Evolutionary conservation across 2,113 vertebrate genomes (phyloP).

Genomic region (Platichthys flesus): DNA sequence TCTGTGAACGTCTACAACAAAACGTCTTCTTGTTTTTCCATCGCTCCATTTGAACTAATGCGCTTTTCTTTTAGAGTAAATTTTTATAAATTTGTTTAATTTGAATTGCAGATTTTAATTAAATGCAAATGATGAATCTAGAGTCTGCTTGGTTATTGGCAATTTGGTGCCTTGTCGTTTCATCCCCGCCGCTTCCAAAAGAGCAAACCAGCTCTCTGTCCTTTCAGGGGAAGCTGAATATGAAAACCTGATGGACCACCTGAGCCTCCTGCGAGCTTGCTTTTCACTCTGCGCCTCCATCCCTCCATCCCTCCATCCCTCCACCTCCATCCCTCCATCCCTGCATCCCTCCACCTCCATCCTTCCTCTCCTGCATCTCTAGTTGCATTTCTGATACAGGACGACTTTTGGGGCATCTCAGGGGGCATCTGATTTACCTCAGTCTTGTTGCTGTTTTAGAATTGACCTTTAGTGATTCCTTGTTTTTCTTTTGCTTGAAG

Average conservation of each 20-base stretch:
- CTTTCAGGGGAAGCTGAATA: slow-evolving; percentile 10
- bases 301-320: neutral
- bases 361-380: neutral
- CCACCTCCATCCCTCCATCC: slow-evolving; percentile 1
- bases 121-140: neutral
- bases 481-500: too few species aligned
- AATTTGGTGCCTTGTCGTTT: neutral
- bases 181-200: neutral
- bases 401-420: neutral
- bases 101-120: neutral
- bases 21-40: too few species aligned
- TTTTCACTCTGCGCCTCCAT: slow-evolving; percentile 11
- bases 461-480: neutral
- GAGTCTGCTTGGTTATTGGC: neutral
- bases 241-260: slow-evolving; percentile 22
- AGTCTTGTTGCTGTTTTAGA: neutral
- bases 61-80: neutral
- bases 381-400: neutral
- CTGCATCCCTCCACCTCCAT: neutral
- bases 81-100: neutral
- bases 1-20: too few species aligned
- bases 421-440: too few species aligned
- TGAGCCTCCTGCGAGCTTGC: slow-evolving; percentile 12
- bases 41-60: too few species aligned
- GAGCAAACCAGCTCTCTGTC: neutral